A percentile compares a stretch with the other conserved stretches of the same genome.
These are phyloP conservation scores for Pelusios castaneus DNA, from an alignment of 2,113 vertebrate species.

Conservation along the genomic window DNA sequence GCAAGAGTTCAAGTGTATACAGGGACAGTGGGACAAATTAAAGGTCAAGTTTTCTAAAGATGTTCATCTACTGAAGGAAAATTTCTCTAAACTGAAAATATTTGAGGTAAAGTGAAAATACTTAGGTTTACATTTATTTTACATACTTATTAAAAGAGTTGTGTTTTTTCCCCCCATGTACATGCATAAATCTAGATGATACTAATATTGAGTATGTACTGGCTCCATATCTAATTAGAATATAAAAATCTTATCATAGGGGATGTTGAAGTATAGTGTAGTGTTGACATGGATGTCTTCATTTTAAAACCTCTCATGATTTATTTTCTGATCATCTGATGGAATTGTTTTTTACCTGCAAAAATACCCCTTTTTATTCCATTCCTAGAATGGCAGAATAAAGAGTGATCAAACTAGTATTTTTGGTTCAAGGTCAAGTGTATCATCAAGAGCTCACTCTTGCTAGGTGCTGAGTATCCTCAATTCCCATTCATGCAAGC, in stretches of 20 bases:
- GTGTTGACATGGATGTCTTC: neutral
- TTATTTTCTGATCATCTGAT: neutral
- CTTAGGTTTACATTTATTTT: neutral
- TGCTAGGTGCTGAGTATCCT: neutral
- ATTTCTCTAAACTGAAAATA: conserved; percentile 84
- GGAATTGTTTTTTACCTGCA: neutral
- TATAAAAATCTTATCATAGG: neutral
- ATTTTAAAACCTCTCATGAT: neutral
- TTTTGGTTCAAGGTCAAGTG: neutral
- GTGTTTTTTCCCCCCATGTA: neutral
- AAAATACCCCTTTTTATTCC: neutral
- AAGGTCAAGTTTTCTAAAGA: conserved; percentile 83
- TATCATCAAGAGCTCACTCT: neutral
- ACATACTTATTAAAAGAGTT: neutral
- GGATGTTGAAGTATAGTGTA: neutral
- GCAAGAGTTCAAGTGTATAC: conserved; percentile 76
- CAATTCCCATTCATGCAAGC: neutral
- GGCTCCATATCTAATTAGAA: neutral
- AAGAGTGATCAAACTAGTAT: neutral
- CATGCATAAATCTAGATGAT: neutral
- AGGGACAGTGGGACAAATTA: conserved; percentile 84
- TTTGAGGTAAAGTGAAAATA: conserved; percentile 82
- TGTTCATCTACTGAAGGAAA: conserved; percentile 85
- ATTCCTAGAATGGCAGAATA: neutral
- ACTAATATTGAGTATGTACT: neutral